A percentile compares a stretch with the other conserved stretches of the same genome.
Evolutionary conservation across 2,113 vertebrate genomes (phyloP).

Genomic region (Hassar affinis): DNA sequence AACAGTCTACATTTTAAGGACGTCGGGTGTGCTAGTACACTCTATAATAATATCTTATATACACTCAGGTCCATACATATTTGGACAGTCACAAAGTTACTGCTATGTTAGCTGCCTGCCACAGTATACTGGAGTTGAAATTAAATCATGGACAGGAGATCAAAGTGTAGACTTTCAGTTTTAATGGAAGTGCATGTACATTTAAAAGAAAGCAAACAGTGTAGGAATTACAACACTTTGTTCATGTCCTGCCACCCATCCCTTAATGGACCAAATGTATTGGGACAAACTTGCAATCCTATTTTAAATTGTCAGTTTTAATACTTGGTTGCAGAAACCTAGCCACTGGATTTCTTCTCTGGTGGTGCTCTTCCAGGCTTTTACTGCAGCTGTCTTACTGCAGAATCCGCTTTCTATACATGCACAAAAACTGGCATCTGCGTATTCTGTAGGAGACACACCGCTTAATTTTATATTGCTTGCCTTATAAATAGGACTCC

Average conservation of each 20-base stretch:
- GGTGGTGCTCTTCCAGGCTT: not conserved
- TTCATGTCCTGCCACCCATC: not conserved
- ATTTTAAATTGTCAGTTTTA: not conserved
- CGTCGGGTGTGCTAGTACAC: not conserved
- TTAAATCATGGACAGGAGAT: not conserved
- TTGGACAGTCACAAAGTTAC: not conserved
- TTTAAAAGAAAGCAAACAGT: not conserved
- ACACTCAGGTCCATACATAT: not conserved
- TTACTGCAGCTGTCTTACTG: not conserved
- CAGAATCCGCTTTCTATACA: too few species aligned
- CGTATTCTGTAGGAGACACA: too few species aligned
- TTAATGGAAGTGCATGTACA: not conserved
- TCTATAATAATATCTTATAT: not conserved
- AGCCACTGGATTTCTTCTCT: not conserved
- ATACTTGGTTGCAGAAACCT: not conserved
- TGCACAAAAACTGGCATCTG: too few species aligned
- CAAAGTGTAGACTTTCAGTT: not conserved
- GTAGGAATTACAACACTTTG: not conserved
- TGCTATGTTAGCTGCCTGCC: not conserved
- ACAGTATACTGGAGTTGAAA: not conserved
- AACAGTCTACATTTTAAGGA: not conserved
- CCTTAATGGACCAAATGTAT: not conserved
- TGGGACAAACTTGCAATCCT: not conserved
- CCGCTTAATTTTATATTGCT: too few species aligned
- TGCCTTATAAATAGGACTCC: too few species aligned